A percentile compares a stretch with the other conserved stretches of the same genome.
phyloP scores from a whole-genome alignment of 1,140 invertebrate species.

The Megalonaias nervosa region DNA sequence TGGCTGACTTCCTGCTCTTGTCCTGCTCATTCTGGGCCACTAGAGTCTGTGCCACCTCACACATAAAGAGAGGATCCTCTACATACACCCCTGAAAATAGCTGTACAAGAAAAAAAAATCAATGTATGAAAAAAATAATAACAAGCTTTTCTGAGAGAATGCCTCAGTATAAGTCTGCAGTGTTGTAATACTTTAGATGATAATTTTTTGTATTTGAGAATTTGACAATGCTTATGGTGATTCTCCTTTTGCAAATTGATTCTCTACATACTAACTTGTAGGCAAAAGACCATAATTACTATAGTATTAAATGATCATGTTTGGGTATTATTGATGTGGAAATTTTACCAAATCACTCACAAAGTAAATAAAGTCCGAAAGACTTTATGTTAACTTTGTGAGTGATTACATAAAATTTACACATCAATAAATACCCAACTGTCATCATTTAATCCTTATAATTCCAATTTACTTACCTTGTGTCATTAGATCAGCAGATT shows the following conservation, averaged over 20 bases:
- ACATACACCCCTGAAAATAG: conserved; percentile 65
- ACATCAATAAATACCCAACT: no score
- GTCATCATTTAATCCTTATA: no score
- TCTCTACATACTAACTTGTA: no score
- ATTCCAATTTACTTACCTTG: no score
- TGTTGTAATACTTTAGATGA: neutral
- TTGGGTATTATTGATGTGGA: no score
- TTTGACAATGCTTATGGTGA: neutral
- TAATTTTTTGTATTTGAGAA: neutral
- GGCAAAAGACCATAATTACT: no score
- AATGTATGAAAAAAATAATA: neutral
- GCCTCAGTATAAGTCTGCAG: neutral
- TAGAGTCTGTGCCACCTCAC: conserved; percentile 58
- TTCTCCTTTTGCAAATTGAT: neutral
- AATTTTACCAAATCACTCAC: no score
- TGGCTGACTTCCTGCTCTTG: conserved; percentile 46
- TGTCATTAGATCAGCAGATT: no score
- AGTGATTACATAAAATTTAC: no score
- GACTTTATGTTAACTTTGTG: no score
- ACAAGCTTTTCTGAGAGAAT: neutral
- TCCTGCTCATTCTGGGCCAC: conserved; percentile 48
- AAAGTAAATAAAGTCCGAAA: no score
- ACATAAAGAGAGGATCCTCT: conserved; percentile 68
- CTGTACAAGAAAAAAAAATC: conserved; percentile 47
- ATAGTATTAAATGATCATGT: no score